Base-by-base conservation (phyloP, 2,113 vertebrate genomes). In the Leptosomus discolor region DNA sequence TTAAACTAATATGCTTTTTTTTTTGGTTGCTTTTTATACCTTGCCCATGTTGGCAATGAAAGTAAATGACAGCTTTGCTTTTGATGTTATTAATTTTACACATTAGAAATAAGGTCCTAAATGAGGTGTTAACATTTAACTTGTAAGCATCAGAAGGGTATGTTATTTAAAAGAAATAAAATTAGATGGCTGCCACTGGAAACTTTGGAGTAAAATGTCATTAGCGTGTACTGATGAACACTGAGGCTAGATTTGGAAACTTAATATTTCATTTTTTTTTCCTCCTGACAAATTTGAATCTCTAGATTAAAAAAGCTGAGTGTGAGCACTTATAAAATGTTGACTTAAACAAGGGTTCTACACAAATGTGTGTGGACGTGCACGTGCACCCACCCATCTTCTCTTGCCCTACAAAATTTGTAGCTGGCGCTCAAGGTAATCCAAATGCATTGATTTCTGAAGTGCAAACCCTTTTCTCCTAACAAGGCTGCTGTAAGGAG, bases 141-240 rank as follows among this genome's bases (percentile, higher is more conserved):
- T 87, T 94, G 34, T 79, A 85, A 80, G 60, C 32, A 6, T 94
- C 53, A 53, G 57, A 88, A 91, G 53, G 60, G 46, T 9, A 57
- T 88, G 37, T 74, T 96, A 53, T 86, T 89, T 74, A 71, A 78
- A 95, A 84, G 54, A 88, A 92, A 74, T 67, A 75, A 88, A 87
- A 85, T 69, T 51, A 91, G 29, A 57, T 85, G 70, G n/a, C 77
- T 92, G 23, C 39, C 57, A 30, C 32, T 87, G 86, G 58, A 68
- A 89, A 60, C 43, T 88, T 71, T 61, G 32, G 90, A 94, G 60
- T 71, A 65, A 83, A 88, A 82, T 70, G n/a, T 88, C 58, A 21
- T 79, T 64, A 57, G 67, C 68, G 32, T 4, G 2, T 39, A 20
- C 37, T 81, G 86, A 53, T 45, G 92, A 83, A 71, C 41, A 43